These are phyloP conservation scores for Stigmatopora argus DNA, from an alignment of 2,113 vertebrate species.

Conservation along the genomic window DNA sequence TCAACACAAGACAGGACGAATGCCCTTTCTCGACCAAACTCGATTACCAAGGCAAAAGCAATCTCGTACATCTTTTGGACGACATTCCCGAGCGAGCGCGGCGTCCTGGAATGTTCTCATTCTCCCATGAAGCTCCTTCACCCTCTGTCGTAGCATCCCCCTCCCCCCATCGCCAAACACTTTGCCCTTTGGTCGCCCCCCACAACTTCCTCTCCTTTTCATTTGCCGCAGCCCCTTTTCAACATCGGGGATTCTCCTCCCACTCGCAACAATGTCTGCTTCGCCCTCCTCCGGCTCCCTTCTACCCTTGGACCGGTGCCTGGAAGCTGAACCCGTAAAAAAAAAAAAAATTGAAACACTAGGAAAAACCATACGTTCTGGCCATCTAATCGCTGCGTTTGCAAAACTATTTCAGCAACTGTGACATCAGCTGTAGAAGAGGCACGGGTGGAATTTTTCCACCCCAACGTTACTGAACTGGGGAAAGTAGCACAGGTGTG, in stretches of 20 bases:
- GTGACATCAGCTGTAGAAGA: constrained; percentile 56
- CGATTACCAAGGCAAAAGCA: constrained; percentile 37
- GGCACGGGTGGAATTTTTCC: constrained; percentile 3
- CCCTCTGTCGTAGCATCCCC: constrained; percentile 24
- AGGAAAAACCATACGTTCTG: constrained; percentile 24
- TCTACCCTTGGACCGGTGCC: constrained; percentile 48
- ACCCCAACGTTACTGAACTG: constrained; percentile 15
- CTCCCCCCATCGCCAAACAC: constrained; percentile 10
- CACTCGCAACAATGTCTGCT: constrained; percentile 60
- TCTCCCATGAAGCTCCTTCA: constrained; percentile 43
- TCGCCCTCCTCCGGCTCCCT: constrained; percentile 41
- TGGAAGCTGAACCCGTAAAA: constrained; percentile 50
- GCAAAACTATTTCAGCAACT: constrained; percentile 61
- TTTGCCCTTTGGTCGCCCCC: constrained; percentile 51
- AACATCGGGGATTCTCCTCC: constrained; percentile 44
- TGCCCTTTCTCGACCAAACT: constrained; percentile 18
- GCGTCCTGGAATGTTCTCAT: constrained; percentile 48
- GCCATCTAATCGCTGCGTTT: constrained; percentile 57
- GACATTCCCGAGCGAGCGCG: constrained; percentile 46
- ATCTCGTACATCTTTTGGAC: constrained; percentile 48
- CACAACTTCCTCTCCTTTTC: constrained; percentile 61
- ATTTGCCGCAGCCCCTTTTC: constrained; percentile 55
- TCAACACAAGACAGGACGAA: constrained; percentile 20
- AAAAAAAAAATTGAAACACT: constrained; percentile 32
- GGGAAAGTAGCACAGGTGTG: constrained; percentile 14